phyloP scores from a whole-genome alignment of 2,888 invertebrate genomes.

The Syritta pipiens region DNA sequence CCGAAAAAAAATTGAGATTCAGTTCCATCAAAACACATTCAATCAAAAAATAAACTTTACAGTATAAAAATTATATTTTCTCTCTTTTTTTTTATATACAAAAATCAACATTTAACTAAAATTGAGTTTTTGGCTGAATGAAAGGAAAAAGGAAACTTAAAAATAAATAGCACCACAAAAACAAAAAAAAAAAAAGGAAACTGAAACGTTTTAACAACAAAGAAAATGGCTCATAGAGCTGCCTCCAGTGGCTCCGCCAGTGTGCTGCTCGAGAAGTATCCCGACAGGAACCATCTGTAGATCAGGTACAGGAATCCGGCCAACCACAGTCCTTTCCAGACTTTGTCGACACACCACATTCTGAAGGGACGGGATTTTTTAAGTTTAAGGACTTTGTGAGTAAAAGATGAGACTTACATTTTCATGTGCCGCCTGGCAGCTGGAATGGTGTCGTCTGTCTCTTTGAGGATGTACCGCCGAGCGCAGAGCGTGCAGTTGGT shows the following conservation, averaged over 20 bases:
- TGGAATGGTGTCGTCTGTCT: conserved; percentile 88
- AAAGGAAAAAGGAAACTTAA: conserved; percentile 26
- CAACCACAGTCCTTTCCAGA: conserved; percentile 85
- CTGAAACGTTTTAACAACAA: not conserved
- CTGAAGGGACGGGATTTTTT: conserved; percentile 81
- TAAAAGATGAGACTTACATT: no score
- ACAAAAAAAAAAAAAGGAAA: conserved; percentile 3
- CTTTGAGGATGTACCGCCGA: conserved; percentile 89
- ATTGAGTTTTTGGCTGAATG: conserved; percentile 38
- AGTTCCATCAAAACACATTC: no score
- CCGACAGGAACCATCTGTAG: conserved; percentile 74
- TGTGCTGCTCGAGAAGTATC: conserved; percentile 49
- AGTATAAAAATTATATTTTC: conserved; percentile 29
- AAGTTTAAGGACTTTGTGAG: not conserved
- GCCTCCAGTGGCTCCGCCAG: conserved; percentile 1
- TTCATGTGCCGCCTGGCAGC: conserved; percentile 89
- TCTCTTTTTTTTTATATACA: conserved; percentile 26
- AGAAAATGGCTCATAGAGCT: not conserved
- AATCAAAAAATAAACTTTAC: not conserved
- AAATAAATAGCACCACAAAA: conserved; percentile 57
- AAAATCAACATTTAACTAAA: conserved; percentile 45
- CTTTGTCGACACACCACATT: conserved; percentile 91
- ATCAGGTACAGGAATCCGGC: conserved; percentile 81
- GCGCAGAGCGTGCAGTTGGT: conserved; percentile 90
- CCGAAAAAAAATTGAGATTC: no score